Conservation (phyloP, 1,140 invertebrate genomes). For the Odontomachus brunneus region DNA sequence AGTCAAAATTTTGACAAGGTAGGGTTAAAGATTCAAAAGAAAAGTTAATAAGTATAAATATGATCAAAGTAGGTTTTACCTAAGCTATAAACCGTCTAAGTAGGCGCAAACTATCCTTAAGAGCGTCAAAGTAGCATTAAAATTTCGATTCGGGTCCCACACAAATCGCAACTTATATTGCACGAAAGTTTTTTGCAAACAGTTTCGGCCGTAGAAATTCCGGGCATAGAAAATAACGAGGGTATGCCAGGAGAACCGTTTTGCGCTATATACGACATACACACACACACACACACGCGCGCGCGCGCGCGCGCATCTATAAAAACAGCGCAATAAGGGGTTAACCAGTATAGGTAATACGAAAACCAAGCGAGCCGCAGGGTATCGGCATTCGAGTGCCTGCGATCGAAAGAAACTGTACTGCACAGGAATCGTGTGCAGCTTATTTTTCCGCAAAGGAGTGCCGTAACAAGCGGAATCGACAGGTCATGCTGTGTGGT, state of each 20-base stretch:
- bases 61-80: too few relatives aligned
- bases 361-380: neutral
- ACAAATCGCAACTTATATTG: constrained; percentile 39
- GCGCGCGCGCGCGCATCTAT: too few relatives aligned
- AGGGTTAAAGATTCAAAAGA: too few relatives aligned
- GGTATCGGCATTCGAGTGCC: constrained; percentile 40
- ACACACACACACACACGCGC: neutral
- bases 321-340: constrained; percentile 22
- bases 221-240: constrained; percentile 23
- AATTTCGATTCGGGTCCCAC: too few relatives aligned
- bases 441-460: constrained; percentile 41
- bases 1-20: too few relatives aligned
- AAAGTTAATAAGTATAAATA: too few relatives aligned
- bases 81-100: too few relatives aligned
- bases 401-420: constrained; percentile 58
- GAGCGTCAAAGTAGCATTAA: too few relatives aligned
- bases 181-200: constrained; percentile 46
- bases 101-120: too few relatives aligned
- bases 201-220: constrained; percentile 41
- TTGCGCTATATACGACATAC: constrained; percentile 23
- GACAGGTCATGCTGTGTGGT: constrained; percentile 39
- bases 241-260: constrained; percentile 26
- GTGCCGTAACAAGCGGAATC: constrained; percentile 50
- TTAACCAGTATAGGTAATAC: constrained; percentile 45
- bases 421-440: constrained; percentile 39